These are phyloP conservation scores for Rachycentron canadum DNA, from an alignment of 2,797 vertebrate species.

Conservation along the genomic window DNA sequence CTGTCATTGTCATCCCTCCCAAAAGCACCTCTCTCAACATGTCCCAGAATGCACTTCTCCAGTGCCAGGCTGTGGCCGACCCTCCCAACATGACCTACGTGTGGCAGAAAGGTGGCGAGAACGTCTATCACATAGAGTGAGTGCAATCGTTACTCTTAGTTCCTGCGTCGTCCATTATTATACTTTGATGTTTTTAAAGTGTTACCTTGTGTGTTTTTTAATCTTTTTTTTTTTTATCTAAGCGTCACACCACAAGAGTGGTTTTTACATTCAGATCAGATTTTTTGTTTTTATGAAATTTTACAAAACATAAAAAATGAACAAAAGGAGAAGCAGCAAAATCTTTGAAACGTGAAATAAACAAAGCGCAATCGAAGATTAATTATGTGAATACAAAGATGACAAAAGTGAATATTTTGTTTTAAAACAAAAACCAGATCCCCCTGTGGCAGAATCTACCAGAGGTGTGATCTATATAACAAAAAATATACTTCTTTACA, in stretches of 20 bases:
- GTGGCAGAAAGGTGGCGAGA: slow-evolving; percentile 90
- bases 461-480: not conserved
- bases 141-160: slow-evolving; percentile 37
- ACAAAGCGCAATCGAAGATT: not conserved
- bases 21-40: slow-evolving; percentile 88
- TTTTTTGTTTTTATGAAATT: not conserved
- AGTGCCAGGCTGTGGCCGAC: slow-evolving; percentile 92
- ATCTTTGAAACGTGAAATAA: not conserved
- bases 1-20: slow-evolving; percentile 90
- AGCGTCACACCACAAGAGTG: not conserved
- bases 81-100: slow-evolving; percentile 96
- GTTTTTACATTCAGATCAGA: slow-evolving; percentile 3
- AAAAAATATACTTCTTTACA: not conserved
- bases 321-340: not conserved
- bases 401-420: not conserved
- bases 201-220: not conserved
- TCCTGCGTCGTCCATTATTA: not conserved
- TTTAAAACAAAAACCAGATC: not conserved
- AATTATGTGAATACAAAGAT: not conserved
- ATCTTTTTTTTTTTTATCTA: not conserved
- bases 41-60: slow-evolving; percentile 91
- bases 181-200: slow-evolving; percentile 27
- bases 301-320: not conserved
- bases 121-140: slow-evolving; percentile 93
- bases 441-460: not conserved